These are phyloP conservation scores for Scelioninae gen. 1 DNA, from an alignment of 2,888 invertebrate species.

Conservation along the genomic window DNA sequence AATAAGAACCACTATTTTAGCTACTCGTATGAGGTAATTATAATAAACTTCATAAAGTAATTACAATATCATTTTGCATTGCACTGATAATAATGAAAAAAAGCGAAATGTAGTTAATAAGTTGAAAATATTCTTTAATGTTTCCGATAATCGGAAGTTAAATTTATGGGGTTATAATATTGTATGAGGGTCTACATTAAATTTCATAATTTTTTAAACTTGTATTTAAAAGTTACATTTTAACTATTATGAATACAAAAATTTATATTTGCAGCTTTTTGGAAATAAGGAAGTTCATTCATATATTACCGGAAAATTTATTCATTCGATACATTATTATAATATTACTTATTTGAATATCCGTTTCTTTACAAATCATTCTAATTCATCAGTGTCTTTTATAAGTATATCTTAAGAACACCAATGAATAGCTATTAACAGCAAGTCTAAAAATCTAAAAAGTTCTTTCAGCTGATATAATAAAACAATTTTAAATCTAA, in stretches of 20 bases:
- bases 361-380: background rate
- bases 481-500: no score
- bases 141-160: background rate
- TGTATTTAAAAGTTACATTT: no score
- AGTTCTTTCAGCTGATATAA: no score
- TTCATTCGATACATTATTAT: background rate
- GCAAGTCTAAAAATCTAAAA: no score
- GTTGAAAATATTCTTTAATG: background rate
- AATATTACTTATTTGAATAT: background rate
- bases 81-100: background rate
- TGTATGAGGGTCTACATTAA: background rate
- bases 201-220: background rate
- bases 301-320: no score
- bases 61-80: constrained; percentile 6
- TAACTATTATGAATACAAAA: no score
- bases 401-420: constrained; percentile 4
- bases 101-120: background rate
- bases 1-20: constrained; percentile 26
- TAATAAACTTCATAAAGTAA: constrained; percentile 36
- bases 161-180: background rate
- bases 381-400: background rate
- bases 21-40: constrained; percentile 5
- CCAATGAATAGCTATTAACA: constrained; percentile 15
- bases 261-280: no score
- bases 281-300: no score